Base-by-base conservation (phyloP, 2,888 invertebrate genomes). In the Temnothorax ravouxi region DNA sequence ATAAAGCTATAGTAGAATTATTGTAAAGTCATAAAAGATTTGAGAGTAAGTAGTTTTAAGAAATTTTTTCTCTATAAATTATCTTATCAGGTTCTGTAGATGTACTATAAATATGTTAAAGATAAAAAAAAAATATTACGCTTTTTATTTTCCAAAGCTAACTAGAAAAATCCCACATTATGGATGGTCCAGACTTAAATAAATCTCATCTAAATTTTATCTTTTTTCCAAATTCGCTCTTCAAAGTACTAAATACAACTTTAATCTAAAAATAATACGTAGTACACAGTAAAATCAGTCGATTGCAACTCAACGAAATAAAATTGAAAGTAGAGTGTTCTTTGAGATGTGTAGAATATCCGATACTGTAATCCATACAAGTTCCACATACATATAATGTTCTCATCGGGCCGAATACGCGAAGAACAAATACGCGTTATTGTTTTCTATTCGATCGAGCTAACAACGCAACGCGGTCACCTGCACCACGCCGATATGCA, bases 401-500 rank as follows among this genome's bases (percentile, higher is more conserved):
- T 54, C 18, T 41, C 21, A 9, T 54, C 25, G 41, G 1, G 25
- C 25, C 21, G 21, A 72, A 72, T 72, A 54, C 25, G 38, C 54
- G 11, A 21, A 47, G 29, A 29, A 47, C 18, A 29, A 18, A 59
- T 13, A 29, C n/a, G 44, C 18, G 3, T 25, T 29, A 2, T 8
- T 18, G 50, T 66, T 56, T 44, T 56, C 56, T 56, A 4, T 44
- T 67, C 54, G 54, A 77, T 76, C 66, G 41, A 41, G 38, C 25
- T 18, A 64, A 54, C 29, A 44, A 67, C 29, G 13, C 67, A 75
- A 75, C 50, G 75, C 75, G 54, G 44, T 77, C 67, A 77, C 77
- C 77, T 77, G 77, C 41, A 77, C 13, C 54, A 15, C 41, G 29
- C 52, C 72, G 54, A 50, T 80, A 69, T 64, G 47, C 72, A 71